These are phyloP conservation scores for Diabrotica balteata DNA, from an alignment of 2,888 invertebrate genomes.

Conservation along the genomic window DNA sequence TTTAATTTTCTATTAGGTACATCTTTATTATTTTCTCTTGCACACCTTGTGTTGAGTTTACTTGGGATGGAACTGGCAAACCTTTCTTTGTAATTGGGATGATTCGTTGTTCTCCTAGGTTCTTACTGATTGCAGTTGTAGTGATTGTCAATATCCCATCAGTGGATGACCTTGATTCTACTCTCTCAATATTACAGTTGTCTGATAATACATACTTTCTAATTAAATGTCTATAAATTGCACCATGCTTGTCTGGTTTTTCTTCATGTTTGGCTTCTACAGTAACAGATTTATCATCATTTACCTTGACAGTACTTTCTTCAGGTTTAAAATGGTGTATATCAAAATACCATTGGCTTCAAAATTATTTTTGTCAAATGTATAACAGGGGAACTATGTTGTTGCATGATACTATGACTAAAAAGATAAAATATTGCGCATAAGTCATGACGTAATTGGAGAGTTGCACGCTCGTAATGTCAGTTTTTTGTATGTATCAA, in stretches of 20 bases:
- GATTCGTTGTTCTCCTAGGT: slow-evolving; percentile 5
- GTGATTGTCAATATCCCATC: not conserved
- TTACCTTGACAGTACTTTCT: slow-evolving; percentile 31
- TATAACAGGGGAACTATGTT: not conserved
- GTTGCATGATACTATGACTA: too few species aligned
- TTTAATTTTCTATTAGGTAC: too few species aligned
- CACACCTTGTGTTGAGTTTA: too few species aligned
- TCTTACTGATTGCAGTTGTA: not conserved
- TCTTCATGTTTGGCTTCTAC: slow-evolving; percentile 35
- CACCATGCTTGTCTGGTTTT: slow-evolving; percentile 33
- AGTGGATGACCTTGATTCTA: slow-evolving; percentile 30
- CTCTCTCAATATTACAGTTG: slow-evolving; percentile 24
- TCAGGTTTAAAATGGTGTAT: slow-evolving; percentile 36
- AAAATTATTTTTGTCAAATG: not conserved
- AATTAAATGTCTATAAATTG: slow-evolving; percentile 32
- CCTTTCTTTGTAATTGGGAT: too few species aligned
- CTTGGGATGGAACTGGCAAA: too few species aligned
- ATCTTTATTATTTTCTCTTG: too few species aligned
- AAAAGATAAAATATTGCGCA: too few species aligned
- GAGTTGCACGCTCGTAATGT: too few species aligned
- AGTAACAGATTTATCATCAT: slow-evolving; percentile 28
- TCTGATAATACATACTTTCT: slow-evolving; percentile 31
- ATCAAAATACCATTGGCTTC: not conserved
- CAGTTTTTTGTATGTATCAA: too few species aligned
- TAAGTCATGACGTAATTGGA: too few species aligned